Evolutionary conservation across 2,888 invertebrate species (phyloP), one percentile per base, ranked within the genome.

Genomic region (Gastracanthus pulcherrimus): DNA sequence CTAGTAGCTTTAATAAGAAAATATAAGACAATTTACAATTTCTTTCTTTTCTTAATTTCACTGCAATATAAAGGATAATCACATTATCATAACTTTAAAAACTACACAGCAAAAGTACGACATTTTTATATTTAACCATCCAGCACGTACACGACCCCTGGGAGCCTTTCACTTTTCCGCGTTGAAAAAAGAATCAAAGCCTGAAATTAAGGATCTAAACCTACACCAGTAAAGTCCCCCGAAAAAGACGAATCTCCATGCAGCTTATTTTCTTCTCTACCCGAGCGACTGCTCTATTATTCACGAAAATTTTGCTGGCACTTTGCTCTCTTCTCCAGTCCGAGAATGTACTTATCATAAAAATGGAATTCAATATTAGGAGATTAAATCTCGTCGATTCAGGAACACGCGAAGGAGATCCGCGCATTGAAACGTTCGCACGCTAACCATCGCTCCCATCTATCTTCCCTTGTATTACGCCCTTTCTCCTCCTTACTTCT

Each of bases 341-440:
- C 34, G 62, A 34, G 31, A 34, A 29, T 72, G 60, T 66, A 45
- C 66, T 66, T 55, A 66, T 66, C 72, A 41, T 31, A 64, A 64
- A 64, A 72, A 66, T 45, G 41, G 58, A 72, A 74, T 74, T 67
- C 58, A 74, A 79, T 79, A 67, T 72, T 66, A 67, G 45, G n/a
- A 79, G 74, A 79, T 72, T 72, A 74, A 72, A 74, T 79, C 71
- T 51, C 45, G 34, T 41, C 67, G 77, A 77, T 70, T 70, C 77
- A 19, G 51, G 23, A 41, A 48, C 45, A 36, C 36, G 38, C 19
- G 41, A 23, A 34, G 51, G 13, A 34, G 19, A 75, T 76, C 58
- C 26, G 26, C 36, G 62, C 45, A 38, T 60, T 69, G 16, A 34
- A 34, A 70, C 23, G 38, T 23, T 34, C 26, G 45, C 31, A n/a